Conservation (phyloP, 30 jellyfish, hydroid and myxozoan genomes). For the Aurelia sp. region DNA sequence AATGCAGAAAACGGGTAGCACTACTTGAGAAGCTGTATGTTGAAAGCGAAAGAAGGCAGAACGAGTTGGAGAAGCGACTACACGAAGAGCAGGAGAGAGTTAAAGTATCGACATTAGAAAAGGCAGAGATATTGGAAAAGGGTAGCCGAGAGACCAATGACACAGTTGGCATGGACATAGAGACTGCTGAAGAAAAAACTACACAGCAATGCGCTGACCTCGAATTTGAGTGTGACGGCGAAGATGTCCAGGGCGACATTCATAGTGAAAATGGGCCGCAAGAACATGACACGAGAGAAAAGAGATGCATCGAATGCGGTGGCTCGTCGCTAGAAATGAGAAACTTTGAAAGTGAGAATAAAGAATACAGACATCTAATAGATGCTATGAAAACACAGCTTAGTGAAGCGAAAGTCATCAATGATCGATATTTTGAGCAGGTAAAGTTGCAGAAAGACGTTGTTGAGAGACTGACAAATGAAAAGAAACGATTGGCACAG, state of each 20-base stretch:
- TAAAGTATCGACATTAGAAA: neutral
- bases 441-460: slow-evolving; percentile 15
- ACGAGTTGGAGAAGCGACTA: neutral
- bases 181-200: neutral
- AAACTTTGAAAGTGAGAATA: slow-evolving; percentile 29
- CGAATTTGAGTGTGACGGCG: neutral
- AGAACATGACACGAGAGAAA: neutral
- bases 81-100: slow-evolving; percentile 5
- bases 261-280: neutral
- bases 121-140: neutral
- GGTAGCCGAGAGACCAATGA: neutral
- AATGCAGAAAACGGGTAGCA: slow-evolving; percentile 35
- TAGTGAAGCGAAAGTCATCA: slow-evolving; percentile 43
- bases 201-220: neutral
- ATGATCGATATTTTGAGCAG: slow-evolving; percentile 46
- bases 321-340: neutral
- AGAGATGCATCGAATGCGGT: neutral
- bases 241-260: neutral
- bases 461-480: slow-evolving; percentile 20
- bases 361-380: slow-evolving; percentile 46
- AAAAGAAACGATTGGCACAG: slow-evolving; percentile 26
- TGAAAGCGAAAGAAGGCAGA: slow-evolving; percentile 62
- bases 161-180: neutral
- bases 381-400: slow-evolving; percentile 57
- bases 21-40: slow-evolving; percentile 49